phyloP scores from a whole-genome alignment of 2,888 invertebrate genomes.

The Drosophila affinis region DNA sequence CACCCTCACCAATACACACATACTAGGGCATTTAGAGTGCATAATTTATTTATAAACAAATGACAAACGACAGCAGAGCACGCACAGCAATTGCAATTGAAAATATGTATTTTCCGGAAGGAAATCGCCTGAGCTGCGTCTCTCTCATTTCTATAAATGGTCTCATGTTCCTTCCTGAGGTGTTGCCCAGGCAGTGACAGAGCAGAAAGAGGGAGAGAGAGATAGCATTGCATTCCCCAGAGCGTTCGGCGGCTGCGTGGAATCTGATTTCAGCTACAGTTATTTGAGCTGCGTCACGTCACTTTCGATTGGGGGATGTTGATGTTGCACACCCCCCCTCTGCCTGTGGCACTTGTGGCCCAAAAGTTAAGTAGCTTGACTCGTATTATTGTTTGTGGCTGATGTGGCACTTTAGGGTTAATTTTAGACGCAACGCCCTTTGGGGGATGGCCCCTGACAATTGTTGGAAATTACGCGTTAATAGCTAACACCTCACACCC shows the following conservation, averaged over 20 bases:
- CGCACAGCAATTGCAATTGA: conserved; percentile 56
- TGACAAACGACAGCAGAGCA: conserved; percentile 60
- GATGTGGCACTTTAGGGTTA: conserved; percentile 49
- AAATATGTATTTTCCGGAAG: conserved; percentile 72
- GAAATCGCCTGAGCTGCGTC: conserved; percentile 71
- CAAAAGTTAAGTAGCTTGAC: conserved; percentile 73
- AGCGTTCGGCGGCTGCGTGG: conserved; percentile 44
- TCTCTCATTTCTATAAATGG: conserved; percentile 69
- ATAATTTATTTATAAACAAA: conserved; percentile 73
- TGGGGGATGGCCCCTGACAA: conserved; percentile 8
- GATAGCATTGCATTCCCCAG: conserved; percentile 32
- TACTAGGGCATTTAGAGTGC: conserved; percentile 15
- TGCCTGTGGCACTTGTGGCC: conserved; percentile 12
- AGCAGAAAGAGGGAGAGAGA: not conserved
- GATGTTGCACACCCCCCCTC: conserved; percentile 26
- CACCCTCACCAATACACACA: conserved; percentile 2
- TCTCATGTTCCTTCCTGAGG: conserved; percentile 63
- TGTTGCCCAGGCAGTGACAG: conserved; percentile 22
- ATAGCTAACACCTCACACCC: conserved; percentile 17
- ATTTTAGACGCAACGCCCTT: conserved; percentile 19
- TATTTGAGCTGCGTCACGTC: conserved; percentile 57
- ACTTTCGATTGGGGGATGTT: conserved; percentile 25
- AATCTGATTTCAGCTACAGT: conserved; percentile 75
- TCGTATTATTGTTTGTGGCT: conserved; percentile 79
- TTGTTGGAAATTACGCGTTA: conserved; percentile 7